These are phyloP conservation scores for Manis javanica DNA, from an alignment of 2,797 vertebrate genomes.

Conservation along the genomic window DNA sequence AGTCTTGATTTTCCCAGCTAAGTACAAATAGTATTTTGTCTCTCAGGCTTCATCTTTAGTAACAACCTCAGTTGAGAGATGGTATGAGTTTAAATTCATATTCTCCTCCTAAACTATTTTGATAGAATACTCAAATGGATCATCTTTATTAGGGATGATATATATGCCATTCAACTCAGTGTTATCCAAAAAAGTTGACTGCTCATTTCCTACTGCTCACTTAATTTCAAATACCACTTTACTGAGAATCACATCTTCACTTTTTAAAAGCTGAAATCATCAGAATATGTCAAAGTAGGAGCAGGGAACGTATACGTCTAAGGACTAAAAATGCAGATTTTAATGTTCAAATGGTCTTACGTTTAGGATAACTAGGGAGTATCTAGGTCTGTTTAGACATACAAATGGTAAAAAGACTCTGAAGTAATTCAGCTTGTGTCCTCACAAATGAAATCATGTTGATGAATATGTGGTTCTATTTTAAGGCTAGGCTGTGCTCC, in stretches of 20 bases:
- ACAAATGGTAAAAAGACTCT: background rate
- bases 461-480: background rate
- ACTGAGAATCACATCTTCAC: background rate
- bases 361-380: background rate
- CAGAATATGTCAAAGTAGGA: background rate
- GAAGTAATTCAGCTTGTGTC: background rate
- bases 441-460: background rate
- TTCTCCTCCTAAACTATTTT: background rate
- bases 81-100: background rate
- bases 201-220: background rate
- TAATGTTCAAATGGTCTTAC: background rate
- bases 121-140: background rate
- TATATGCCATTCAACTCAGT: background rate
- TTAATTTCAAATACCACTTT: background rate
- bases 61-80: background rate
- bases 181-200: background rate
- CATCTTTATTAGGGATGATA: background rate
- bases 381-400: background rate
- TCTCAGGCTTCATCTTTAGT: background rate
- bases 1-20: background rate
- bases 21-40: background rate
- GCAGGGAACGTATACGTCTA: background rate
- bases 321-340: background rate
- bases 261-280: slow-evolving; percentile 6
- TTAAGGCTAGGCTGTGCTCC: background rate